Evolutionary conservation across 2,888 invertebrate genomes (phyloP).

Genomic region (Serrognathus titanus): DNA sequence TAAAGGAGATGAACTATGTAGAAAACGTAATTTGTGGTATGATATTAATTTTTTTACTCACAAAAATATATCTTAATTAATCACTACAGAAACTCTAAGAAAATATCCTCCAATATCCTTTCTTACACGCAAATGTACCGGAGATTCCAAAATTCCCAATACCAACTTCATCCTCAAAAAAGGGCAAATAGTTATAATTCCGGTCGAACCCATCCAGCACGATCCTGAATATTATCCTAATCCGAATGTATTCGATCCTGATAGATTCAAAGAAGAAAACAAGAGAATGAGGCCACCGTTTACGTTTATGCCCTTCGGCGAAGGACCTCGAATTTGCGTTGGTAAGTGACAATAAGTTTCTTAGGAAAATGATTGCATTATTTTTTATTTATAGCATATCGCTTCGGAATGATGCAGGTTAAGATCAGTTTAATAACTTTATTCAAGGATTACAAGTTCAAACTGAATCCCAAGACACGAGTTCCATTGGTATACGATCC

Average conservation of each 20-base stretch:
- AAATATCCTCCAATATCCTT: slow-evolving; percentile 11
- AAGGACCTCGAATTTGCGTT: slow-evolving; percentile 33
- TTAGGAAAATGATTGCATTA: too few species aligned
- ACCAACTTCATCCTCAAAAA: slow-evolving; percentile 7
- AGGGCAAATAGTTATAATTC: slow-evolving; percentile 12
- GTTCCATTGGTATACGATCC: slow-evolving; percentile 45
- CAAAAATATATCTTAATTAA: neutral
- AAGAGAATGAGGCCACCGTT: slow-evolving; percentile 29
- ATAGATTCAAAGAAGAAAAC: slow-evolving; percentile 31
- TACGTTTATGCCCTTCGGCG: slow-evolving; percentile 31
- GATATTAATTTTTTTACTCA: neutral
- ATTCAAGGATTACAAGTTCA: slow-evolving; percentile 43
- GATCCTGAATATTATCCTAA: slow-evolving; percentile 27
- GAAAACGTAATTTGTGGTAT: slow-evolving; percentile 41
- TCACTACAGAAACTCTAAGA: slow-evolving; percentile 12
- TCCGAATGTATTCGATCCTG: slow-evolving; percentile 26
- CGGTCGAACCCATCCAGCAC: slow-evolving; percentile 21
- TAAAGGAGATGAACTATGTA: slow-evolving; percentile 49
- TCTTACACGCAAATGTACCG: slow-evolving; percentile 10
- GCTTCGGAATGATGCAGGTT: slow-evolving; percentile 55
- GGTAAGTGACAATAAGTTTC: slow-evolving; percentile 20
- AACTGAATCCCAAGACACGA: slow-evolving; percentile 38
- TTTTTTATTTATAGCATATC: slow-evolving; percentile 45
- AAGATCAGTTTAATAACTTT: slow-evolving; percentile 53
- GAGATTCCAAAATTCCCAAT: slow-evolving; percentile 15